A percentile compares a stretch with the other conserved stretches of the same genome.
Conservation (phyloP, 2,888 invertebrate genomes). For the Dioctria rufipes region DNA sequence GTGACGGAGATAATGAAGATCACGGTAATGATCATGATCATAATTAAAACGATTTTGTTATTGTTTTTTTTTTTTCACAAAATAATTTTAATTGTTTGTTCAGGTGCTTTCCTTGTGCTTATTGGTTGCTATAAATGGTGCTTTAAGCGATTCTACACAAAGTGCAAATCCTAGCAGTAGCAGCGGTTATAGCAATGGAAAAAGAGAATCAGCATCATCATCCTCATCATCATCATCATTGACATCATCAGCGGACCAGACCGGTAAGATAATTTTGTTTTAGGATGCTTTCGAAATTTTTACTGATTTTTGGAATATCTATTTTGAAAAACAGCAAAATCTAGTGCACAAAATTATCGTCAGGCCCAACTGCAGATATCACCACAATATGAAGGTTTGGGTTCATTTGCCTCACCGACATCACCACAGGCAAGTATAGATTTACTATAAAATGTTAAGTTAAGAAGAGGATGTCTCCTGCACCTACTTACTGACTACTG, state of each 20-base stretch:
- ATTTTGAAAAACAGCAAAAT: background rate
- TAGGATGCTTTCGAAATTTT: no score
- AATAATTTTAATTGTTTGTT: slow-evolving; percentile 13
- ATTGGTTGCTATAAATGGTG: background rate
- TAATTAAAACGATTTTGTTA: background rate
- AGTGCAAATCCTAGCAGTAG: background rate
- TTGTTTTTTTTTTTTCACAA: slow-evolving; percentile 4
- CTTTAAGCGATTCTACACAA: slow-evolving; percentile 7
- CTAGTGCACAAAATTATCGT: background rate
- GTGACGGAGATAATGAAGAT: slow-evolving; percentile 37
- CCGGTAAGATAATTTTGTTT: no score
- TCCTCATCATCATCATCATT: no score
- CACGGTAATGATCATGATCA: slow-evolving; percentile 3
- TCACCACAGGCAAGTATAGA: no score
- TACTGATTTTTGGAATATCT: no score
- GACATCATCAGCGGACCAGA: no score
- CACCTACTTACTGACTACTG: no score
- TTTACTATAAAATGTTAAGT: no score
- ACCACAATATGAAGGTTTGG: no score
- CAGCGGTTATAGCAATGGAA: background rate
- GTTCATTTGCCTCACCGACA: no score
- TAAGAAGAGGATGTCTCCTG: no score
- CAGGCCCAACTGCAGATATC: no score
- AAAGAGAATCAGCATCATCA: slow-evolving; percentile 10
- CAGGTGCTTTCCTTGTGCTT: slow-evolving; percentile 33